Evolutionary conservation across 1,140 invertebrate genomes (phyloP).

Genomic region (Drosophila nikananu): DNA sequence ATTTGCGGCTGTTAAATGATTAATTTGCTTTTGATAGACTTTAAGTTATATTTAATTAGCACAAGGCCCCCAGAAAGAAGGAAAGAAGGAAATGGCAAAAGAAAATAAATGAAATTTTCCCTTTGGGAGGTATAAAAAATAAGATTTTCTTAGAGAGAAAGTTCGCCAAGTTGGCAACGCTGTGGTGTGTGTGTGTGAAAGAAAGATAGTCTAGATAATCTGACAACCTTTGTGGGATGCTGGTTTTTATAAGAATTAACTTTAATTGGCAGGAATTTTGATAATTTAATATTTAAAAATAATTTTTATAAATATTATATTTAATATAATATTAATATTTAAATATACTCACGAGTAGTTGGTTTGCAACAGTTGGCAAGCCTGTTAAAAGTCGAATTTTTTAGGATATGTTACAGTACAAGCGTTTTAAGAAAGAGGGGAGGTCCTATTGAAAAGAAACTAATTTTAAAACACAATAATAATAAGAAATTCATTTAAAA

Average conservation of each 20-base stretch:
- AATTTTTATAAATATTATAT: too few species aligned
- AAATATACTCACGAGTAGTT: too few species aligned
- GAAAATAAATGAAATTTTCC: background rate
- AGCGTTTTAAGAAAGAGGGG: too few species aligned
- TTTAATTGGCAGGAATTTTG: background rate
- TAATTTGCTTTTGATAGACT: constrained; percentile 76
- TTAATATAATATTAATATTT: too few species aligned
- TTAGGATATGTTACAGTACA: too few species aligned
- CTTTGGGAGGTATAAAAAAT: background rate
- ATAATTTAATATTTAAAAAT: too few species aligned
- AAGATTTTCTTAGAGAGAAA: constrained; percentile 4
- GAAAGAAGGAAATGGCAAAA: background rate
- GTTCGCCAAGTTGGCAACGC: constrained; percentile 2
- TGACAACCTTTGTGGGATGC: background rate
- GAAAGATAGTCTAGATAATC: background rate
- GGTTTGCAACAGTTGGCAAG: too few species aligned
- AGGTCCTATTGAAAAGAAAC: too few species aligned
- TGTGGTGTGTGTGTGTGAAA: background rate
- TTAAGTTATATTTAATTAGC: constrained; percentile 75
- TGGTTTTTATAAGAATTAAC: background rate
- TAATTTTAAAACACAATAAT: too few species aligned
- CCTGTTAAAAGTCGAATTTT: too few species aligned
- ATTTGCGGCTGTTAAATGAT: constrained; percentile 69
- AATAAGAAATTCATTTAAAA: too few species aligned
- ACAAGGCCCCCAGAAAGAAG: background rate